Evolutionary conservation across 1,140 invertebrate species (phyloP).

Genomic region (Microplitis mediator): DNA sequence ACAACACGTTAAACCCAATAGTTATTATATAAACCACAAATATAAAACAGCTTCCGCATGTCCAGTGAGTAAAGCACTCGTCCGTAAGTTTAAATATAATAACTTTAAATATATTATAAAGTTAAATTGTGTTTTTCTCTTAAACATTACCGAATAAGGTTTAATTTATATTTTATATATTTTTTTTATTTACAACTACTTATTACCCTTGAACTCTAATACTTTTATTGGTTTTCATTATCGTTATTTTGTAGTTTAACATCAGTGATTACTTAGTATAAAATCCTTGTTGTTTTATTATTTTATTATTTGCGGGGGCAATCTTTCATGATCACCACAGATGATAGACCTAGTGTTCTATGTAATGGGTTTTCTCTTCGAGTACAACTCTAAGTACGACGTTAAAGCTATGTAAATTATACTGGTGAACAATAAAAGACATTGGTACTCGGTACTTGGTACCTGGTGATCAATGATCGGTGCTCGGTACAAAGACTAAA

Average conservation of each 20-base stretch:
- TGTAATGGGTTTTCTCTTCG: constrained; percentile 13
- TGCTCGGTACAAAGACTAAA: background rate
- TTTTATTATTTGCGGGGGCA: constrained; percentile 32
- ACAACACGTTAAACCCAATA: too few relatives aligned
- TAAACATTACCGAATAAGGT: constrained; percentile 29
- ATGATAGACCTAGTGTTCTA: constrained; percentile 24
- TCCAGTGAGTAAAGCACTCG: too few relatives aligned
- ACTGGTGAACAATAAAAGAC: background rate
- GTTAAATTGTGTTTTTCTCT: background rate
- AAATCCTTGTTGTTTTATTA: constrained; percentile 29
- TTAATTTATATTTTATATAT: constrained; percentile 10
- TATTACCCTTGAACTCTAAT: constrained; percentile 16
- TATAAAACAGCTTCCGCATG: too few relatives aligned
- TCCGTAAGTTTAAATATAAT: background rate
- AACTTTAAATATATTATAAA: background rate
- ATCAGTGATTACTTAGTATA: background rate
- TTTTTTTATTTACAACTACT: constrained; percentile 29
- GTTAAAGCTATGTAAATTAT: constrained; percentile 14
- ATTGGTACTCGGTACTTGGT: background rate
- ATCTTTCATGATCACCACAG: constrained; percentile 25
- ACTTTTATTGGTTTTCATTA: background rate
- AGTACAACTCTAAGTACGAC: background rate
- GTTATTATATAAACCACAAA: too few relatives aligned
- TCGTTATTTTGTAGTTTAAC: too few relatives aligned
- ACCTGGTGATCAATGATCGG: too few relatives aligned